Base-by-base conservation (phyloP, 2,113 vertebrate species). In the Gadus chalcogrammus region DNA sequence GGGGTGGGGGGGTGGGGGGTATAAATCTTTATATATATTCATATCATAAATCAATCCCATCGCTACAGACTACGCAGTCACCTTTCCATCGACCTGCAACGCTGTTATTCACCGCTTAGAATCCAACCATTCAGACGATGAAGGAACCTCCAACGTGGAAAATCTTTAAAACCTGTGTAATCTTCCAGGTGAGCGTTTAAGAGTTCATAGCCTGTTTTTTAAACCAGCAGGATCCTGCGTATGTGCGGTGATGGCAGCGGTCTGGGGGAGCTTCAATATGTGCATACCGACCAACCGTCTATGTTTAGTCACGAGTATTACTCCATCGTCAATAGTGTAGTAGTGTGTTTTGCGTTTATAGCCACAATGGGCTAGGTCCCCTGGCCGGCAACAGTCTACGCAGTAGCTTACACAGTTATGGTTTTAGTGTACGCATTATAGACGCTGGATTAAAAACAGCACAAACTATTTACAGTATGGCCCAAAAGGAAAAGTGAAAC, bases 351-450 rank as follows among this genome's bases (percentile, higher is more conserved):
- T 81, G 83, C 82, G 78, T 13, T 81, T 84, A 48, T 48, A 65
- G 72, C 87, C 80, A 81, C 80, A 82, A 48, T 12, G 42, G 42
- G 42, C 1, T 0, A 1, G 42, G 8, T 89, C 84, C 77, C 85
- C 86, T 84, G 88, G 88, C 87, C 80, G 83, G 82, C 87, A 78
- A 92, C 85, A 86, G 84, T 87, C 86, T 88, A 79, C 77, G 74
- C 77, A 92, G 93, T 93, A 94, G 92, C 92, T 92, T 92, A 93
- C 92, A 91, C 91, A 79, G 85, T 89, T 87, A 87, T 83, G 87
- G 80, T 86, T 91, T 92, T 91, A 92, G 86, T 89, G 84, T 91
- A 88, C 67, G 85, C 83, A 82, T 85, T 72, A 76, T 77, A 82
- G 82, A 90, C 77, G 84, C 81, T 88, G 82, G 76, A 79, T 92